Evolutionary conservation across 2,888 invertebrate species (phyloP), one percentile per base, ranked within the genome.

Genomic region (Ormyrus labotus): DNA sequence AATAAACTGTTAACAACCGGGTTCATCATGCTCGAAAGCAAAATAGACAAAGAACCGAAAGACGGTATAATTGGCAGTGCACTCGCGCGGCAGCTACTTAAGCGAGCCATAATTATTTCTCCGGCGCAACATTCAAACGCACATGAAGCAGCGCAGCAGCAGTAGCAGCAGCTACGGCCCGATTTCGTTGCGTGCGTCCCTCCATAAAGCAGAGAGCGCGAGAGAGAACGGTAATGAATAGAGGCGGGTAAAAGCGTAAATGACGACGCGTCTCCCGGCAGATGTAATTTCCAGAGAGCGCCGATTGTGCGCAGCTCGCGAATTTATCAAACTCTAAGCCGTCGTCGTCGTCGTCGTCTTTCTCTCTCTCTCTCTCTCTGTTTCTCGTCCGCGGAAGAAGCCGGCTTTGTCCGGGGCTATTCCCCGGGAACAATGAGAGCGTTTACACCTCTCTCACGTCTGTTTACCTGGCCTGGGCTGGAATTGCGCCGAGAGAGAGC

Each of bases 371-470:
- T 34, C 34, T 34, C 34, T 34, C 34, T 34, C 34, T 34, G 34
- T 34, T 34, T 34, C 34, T 34, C 34, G 34, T 34, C 34, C 34
- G 34, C 34, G 58, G 69, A 61, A 64, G 70, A 73, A 68, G 74
- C 8, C 45, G 45, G 63, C n/a, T 2, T 7, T 45, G 53, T 55
- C 7, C 34, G 34, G 4, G 34, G 34, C 34, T 34, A 34, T 34
- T 34, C 34, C 50, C 34, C 10, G 5, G 57, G 68, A 72, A 76
- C 81, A 81, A 81, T 81, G 77, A 76, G 73, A 69, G 73, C 77
- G 72, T 77, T 77, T 77, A 69, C 81, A 81, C 81, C 73, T 81
- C 77, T 81, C 81, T 81, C 80, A 75, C 71, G 76, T 80, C 80
- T 68, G 2, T n/a, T 50, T 64, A 3, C n/a, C 63, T 51, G 65